phyloP scores from a whole-genome alignment of 2,113 vertebrate genomes.

The Cyanoliseus patagonus region DNA sequence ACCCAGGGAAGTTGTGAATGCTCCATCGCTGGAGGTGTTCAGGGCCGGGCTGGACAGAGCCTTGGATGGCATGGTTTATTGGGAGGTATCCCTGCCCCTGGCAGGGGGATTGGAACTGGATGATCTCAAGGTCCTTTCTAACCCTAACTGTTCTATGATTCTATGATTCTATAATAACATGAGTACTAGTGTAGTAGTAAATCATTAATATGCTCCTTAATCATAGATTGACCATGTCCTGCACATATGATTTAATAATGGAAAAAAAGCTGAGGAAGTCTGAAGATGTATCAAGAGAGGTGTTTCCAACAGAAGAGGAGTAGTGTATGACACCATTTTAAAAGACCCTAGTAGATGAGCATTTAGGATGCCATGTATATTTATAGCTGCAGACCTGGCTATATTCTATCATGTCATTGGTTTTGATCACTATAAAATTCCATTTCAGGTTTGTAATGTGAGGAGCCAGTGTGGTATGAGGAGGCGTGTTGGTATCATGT shows the following conservation, averaged over 20 bases:
- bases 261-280: not conserved
- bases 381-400: not conserved
- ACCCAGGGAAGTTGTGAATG: no score
- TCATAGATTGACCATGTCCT: not conserved
- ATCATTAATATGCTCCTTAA: constrained; percentile 50
- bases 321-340: not conserved
- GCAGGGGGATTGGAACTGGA: no score
- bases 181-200: constrained; percentile 22
- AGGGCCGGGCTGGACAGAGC: no score
- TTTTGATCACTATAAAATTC: not conserved
- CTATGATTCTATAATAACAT: not conserved
- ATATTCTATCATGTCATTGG: not conserved
- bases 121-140: no score
- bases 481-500: not conserved
- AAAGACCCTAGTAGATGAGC: not conserved
- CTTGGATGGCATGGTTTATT: no score
- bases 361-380: not conserved
- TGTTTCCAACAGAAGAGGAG: not conserved
- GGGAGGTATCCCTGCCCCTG: no score
- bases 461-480: not conserved
- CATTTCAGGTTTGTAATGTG: not conserved
- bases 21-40: no score
- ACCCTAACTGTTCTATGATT: no score
- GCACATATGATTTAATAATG: not conserved
- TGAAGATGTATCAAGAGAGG: not conserved